Conservation (phyloP, 2,888 invertebrate genomes). For the Ceratothoa steindachneri region DNA sequence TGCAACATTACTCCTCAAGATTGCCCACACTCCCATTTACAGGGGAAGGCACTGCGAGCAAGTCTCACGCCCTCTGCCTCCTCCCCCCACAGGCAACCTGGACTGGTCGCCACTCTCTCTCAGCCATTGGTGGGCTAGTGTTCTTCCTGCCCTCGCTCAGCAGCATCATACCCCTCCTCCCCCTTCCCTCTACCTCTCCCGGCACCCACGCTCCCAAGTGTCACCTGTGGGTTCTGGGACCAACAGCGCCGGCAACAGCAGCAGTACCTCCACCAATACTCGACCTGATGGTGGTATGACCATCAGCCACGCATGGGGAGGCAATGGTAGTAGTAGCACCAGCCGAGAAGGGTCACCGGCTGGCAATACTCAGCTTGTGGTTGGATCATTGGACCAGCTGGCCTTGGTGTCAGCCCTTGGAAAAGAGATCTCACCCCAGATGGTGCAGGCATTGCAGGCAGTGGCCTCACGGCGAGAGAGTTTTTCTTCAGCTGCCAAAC, state of each 20-base stretch:
- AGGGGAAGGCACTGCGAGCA: too few species aligned
- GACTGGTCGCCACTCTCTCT: conserved; percentile 40
- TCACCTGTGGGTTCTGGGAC: neutral
- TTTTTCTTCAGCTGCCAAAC: conserved; percentile 46
- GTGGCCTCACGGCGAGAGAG: conserved; percentile 43
- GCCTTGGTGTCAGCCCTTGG: conserved; percentile 42
- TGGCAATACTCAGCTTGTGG: conserved; percentile 11
- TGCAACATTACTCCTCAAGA: too few species aligned
- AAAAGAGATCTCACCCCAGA: conserved; percentile 45
- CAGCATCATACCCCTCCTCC: conserved; percentile 40
- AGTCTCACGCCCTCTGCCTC: too few species aligned
- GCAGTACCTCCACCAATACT: neutral
- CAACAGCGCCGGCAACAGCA: neutral
- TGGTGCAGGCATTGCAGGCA: conserved; percentile 45
- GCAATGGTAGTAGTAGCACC: conserved; percentile 6
- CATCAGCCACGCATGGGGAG: neutral
- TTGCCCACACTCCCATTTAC: too few species aligned
- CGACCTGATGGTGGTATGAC: neutral
- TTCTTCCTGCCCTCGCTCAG: conserved; percentile 40
- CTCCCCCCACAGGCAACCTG: conserved; percentile 14
- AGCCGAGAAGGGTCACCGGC: conserved; percentile 4
- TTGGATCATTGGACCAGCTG: conserved; percentile 37
- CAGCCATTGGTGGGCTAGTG: conserved; percentile 44
- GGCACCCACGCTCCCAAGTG: neutral
- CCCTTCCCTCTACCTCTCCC: conserved; percentile 27